Evolutionary conservation across 1,140 invertebrate genomes (phyloP), one percentile per base, ranked within the genome.

Genomic region (Dendrolimus kikuchii): DNA sequence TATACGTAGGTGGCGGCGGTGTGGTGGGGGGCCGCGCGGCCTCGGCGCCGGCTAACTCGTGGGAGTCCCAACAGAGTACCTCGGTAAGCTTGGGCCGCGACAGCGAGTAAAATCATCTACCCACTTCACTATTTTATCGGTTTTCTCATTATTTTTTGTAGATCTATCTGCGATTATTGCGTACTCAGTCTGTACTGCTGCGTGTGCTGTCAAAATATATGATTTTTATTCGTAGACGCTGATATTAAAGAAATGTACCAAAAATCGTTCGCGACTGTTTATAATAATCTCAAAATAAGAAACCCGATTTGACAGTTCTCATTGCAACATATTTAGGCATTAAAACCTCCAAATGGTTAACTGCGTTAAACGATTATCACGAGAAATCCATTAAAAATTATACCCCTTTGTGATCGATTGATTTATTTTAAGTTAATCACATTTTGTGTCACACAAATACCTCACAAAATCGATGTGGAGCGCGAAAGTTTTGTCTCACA

Each of bases 41-140:
- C 55, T 55, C 77, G 62, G 71, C 74, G 63, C 49, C 78, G 54
- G 68, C 81, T 54, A 71, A 71, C 74, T 64, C 81, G 67, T 87
- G 86, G 85, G 78, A 86, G 66, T 62, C 83, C 74, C 83, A 70
- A 68, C 83, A 80, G 70, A 78, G 66, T 79, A 74, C 77, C 66
- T 68, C 83, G 86, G 87, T 88, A 88, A 88, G 85, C 75, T 72
- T 71, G 77, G 78, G 68, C 69, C 69, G 74, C 76, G 69, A 66
- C 59, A 66, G 74, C 77, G 75, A 68, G 53, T 57, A 70, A 59
- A 65, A 75, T 67, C 74, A 78, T 79, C 62, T 72, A 74, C 64
- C 68, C 72, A 75, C 72, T 75, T 58, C 70, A 74, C 70, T 78
- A 73, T 68, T 72, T 61, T 80, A 74, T 80, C 74, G 79, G 71